phyloP scores from a whole-genome alignment of 2,888 invertebrate genomes.

The Habrosyne pyritoides region DNA sequence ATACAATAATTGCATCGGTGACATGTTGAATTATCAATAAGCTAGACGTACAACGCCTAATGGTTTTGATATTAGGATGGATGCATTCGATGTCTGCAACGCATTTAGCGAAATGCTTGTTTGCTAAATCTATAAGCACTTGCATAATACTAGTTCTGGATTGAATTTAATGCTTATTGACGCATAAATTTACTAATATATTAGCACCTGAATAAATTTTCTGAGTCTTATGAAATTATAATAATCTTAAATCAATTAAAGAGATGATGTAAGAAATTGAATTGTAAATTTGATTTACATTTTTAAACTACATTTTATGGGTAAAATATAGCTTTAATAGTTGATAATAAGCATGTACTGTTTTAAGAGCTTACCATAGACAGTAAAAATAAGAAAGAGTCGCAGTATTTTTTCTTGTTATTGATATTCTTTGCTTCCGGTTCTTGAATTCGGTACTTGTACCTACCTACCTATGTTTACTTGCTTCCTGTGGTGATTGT shows the following conservation, averaged over 20 bases:
- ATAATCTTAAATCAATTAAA: too few species aligned
- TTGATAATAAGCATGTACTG: too few species aligned
- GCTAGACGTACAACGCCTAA: slow-evolving; percentile 29
- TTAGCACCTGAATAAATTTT: too few species aligned
- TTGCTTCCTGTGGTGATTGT: slow-evolving; percentile 31
- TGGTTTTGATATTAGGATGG: slow-evolving; percentile 35
- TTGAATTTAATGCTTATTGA: not conserved
- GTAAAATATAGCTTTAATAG: too few species aligned
- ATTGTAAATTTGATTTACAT: too few species aligned
- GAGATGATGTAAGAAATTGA: too few species aligned
- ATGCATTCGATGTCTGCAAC: slow-evolving; percentile 7
- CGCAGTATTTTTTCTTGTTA: not conserved
- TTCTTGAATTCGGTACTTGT: not conserved
- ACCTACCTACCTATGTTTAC: too few species aligned
- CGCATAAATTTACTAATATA: too few species aligned
- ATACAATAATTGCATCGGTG: slow-evolving; percentile 39
- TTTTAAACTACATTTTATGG: too few species aligned
- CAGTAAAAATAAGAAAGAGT: not conserved
- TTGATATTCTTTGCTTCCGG: not conserved
- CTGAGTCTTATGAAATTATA: too few species aligned
- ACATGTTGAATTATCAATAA: slow-evolving; percentile 48
- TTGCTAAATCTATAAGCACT: not conserved
- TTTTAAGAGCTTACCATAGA: too few species aligned
- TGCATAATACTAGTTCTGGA: not conserved
- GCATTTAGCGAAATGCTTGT: not conserved